phyloP scores from a whole-genome alignment of 2,888 invertebrate genomes.

The Hirtodrosophila confusa region DNA sequence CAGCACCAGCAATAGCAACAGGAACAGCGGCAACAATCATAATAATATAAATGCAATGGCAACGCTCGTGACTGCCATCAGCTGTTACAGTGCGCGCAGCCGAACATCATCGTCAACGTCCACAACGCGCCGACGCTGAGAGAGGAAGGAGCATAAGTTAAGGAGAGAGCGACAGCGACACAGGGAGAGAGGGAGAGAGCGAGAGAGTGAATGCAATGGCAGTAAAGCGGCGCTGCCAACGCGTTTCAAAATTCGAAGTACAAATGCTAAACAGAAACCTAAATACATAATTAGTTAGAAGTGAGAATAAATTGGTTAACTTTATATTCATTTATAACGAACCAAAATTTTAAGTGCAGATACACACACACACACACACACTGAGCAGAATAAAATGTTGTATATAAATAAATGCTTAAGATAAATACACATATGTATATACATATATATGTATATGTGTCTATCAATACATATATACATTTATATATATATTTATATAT shows the following conservation, averaged over 20 bases:
- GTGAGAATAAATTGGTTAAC: constrained; percentile 17
- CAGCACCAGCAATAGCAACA: constrained; percentile 14
- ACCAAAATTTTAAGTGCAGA: constrained; percentile 29
- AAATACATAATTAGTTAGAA: constrained; percentile 31
- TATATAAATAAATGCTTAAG: constrained; percentile 25
- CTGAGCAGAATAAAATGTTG: constrained; percentile 29
- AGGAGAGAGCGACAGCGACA: not conserved
- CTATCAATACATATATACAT: constrained; percentile 5
- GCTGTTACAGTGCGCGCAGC: constrained; percentile 58
- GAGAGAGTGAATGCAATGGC: not conserved
- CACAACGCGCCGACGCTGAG: constrained; percentile 41
- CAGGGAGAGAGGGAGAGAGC: too few relatives aligned
- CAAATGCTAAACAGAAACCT: constrained; percentile 41
- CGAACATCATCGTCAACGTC: constrained; percentile 25
- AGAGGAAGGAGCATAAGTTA: not conserved
- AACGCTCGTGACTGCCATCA: constrained; percentile 54
- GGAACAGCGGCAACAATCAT: constrained; percentile 6
- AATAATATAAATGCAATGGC: constrained; percentile 39
- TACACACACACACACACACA: constrained; percentile 13
- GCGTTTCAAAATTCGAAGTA: constrained; percentile 58
- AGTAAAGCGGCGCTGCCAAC: constrained; percentile 33
- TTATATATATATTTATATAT: constrained; percentile 21
- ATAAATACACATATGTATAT: constrained; percentile 6
- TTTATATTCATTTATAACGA: constrained; percentile 23
- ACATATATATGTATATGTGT: constrained; percentile 8